These are phyloP conservation scores for Lamellibrachia satsuma DNA, from an alignment of 2,888 invertebrate genomes.

Conservation along the genomic window DNA sequence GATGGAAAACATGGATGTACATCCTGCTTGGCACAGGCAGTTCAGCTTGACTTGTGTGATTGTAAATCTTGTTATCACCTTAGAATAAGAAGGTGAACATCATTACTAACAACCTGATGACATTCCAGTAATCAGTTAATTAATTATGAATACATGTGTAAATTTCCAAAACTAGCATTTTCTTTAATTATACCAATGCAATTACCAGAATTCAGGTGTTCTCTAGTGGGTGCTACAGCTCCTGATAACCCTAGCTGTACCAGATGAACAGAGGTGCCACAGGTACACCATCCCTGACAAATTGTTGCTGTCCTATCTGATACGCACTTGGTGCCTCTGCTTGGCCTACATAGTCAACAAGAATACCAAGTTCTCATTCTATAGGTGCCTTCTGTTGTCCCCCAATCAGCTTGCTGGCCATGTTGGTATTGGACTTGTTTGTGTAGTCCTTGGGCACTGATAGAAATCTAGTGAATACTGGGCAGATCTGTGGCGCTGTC, in stretches of 20 bases:
- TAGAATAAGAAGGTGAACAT: background rate
- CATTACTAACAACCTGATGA: too few species aligned
- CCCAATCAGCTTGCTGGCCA: background rate
- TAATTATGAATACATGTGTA: background rate
- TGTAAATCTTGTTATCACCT: background rate
- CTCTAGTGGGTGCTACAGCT: background rate
- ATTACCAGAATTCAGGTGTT: background rate
- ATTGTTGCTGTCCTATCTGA: background rate
- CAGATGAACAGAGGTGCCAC: background rate
- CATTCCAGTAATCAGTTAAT: background rate
- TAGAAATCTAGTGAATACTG: background rate
- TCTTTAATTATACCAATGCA: too few species aligned
- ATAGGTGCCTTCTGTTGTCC: background rate
- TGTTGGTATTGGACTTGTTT: slow-evolving; percentile 4
- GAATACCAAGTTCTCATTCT: background rate
- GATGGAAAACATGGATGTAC: slow-evolving; percentile 4
- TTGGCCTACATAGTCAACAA: background rate
- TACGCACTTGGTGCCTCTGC: background rate
- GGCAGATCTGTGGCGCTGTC: background rate
- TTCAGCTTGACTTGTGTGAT: background rate
- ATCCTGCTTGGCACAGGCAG: background rate
- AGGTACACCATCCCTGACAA: background rate
- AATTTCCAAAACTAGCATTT: background rate
- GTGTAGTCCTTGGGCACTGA: background rate
- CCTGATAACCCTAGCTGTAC: background rate